Evolutionary conservation across 1,140 invertebrate species (phyloP), one percentile per base, ranked within the genome.

Genomic region (Theocolax elegans): DNA sequence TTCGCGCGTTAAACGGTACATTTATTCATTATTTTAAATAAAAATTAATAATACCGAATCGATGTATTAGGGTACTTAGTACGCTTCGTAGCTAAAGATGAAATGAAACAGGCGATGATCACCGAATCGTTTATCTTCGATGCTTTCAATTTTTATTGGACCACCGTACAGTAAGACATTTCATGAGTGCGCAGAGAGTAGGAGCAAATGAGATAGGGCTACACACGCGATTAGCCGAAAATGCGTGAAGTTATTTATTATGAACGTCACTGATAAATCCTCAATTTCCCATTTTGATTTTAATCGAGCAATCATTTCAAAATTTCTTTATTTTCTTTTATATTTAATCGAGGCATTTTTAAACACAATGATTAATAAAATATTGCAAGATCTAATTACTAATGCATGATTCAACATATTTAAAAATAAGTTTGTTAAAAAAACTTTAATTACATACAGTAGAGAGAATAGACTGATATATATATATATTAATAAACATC

Each of bases 171-270:
- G 80, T 80, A 74, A 78, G 74, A 75, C 75, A 76, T 79, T 83
- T 82, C 76, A 84, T 78, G 76, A 72, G 76, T 81, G 83, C 79
- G 79, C 38, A n/a, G 8, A 27, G 54, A 67, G 44, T 59, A 49
- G 42, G 35, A 59, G 54, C 10, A n/a, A 44, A 60, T 53, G 29
- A 35, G 66, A 67, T 80, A 72, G 73, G 73, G 56, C 65, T 71
- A 71, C 51, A 56, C 59, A 69, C 35, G 76, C 60, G 82, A 83
- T 85, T 82, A 83, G 76, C 79, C 79, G 76, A 85, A 69, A 81
- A 81, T 77, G 74, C 70, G 77, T 79, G 74, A 79, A 83, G 76
- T 83, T 83, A 80, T 82, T 85, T 83, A 79, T 83, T 83, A 76
- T 71, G 67, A n/a, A n/a, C n/a, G n/a, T n/a, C n/a, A n/a, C n/a